Conservation (phyloP, 2,113 vertebrate species). For the Typhlomys cinereus region DNA sequence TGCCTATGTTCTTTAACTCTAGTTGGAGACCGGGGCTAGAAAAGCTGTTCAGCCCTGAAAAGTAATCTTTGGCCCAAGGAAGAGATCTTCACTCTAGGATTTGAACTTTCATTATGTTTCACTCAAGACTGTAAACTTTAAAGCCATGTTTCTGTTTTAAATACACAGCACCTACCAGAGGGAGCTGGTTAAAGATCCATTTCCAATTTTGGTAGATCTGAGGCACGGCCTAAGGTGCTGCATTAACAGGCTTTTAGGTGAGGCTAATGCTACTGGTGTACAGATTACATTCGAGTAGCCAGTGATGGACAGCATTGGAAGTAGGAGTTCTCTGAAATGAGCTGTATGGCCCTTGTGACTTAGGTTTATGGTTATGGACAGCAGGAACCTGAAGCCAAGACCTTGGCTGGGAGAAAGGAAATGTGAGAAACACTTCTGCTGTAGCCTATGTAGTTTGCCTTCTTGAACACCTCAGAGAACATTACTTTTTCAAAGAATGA, state of each 20-base stretch:
- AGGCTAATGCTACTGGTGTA: not conserved
- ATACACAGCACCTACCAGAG: not conserved
- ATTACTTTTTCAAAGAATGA: not conserved
- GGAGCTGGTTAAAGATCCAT: conserved; percentile 9
- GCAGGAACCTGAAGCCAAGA: not conserved
- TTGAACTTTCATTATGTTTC: not conserved
- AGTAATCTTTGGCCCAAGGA: not conserved
- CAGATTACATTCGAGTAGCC: not conserved
- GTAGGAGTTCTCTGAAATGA: not conserved
- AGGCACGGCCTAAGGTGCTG: not conserved
- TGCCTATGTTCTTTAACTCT: not conserved
- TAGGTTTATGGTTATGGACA: not conserved
- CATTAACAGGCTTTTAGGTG: not conserved
- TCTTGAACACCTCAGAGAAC: not conserved
- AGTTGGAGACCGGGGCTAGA: not conserved
- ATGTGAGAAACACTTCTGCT: not conserved
- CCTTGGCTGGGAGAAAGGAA: not conserved
- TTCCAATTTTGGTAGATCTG: not conserved
- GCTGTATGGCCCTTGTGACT: not conserved
- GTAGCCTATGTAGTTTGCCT: not conserved
- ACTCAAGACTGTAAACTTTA: not conserved
- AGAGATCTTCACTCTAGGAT: not conserved
- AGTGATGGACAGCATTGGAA: not conserved
- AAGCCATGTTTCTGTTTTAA: not conserved
- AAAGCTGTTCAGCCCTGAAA: not conserved